Conservation (phyloP, 2,113 vertebrate genomes). For the Sphyrna mokarran region DNA sequence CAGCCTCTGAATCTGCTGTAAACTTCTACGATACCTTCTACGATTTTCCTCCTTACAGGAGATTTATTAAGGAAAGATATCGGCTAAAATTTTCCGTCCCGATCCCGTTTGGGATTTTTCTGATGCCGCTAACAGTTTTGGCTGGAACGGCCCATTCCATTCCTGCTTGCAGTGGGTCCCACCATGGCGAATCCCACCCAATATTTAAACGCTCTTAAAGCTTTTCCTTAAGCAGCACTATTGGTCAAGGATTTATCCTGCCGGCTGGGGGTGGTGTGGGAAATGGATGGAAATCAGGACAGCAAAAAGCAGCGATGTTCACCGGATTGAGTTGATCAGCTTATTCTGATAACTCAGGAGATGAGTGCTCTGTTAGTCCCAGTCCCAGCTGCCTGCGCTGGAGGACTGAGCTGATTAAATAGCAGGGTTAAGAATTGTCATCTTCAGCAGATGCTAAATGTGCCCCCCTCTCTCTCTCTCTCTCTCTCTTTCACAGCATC, state of each 20-base stretch:
- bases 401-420: not conserved
- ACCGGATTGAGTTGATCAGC: not conserved
- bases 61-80: not conserved
- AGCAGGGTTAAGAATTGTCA: not conserved
- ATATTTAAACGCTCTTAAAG: not conserved
- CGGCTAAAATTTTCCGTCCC: too few species aligned
- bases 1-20: too few species aligned
- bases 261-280: too few species aligned
- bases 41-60: not conserved
- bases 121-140: too few species aligned
- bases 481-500: constrained; percentile 40
- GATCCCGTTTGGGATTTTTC: too few species aligned
- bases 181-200: too few species aligned
- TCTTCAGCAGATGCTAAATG: not conserved
- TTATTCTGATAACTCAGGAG: not conserved
- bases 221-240: not conserved
- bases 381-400: not conserved
- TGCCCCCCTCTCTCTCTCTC: not conserved
- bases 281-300: not conserved
- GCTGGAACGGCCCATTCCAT: too few species aligned
- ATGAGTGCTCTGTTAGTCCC: not conserved
- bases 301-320: not conserved
- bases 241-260: too few species aligned
- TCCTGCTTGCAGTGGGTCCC: too few species aligned
- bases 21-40: too few species aligned